A percentile compares a stretch with the other conserved stretches of the same genome.
Conservation (phyloP, 2,797 vertebrate genomes). For the Falco novaeseelandiae region DNA sequence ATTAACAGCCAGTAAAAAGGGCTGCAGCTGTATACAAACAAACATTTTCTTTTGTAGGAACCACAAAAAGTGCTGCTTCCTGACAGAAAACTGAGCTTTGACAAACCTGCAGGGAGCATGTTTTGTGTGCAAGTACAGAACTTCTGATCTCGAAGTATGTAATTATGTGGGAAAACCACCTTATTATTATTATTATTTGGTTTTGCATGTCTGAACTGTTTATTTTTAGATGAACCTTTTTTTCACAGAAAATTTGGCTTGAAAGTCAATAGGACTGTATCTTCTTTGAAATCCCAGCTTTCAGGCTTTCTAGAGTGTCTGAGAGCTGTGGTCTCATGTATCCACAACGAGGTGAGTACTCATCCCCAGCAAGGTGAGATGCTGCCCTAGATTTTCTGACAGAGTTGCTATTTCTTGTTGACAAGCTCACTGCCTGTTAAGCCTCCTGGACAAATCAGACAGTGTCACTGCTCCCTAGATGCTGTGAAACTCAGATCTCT, state of each 20-base stretch:
- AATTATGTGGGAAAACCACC: slow-evolving; percentile 18
- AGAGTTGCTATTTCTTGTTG: not conserved
- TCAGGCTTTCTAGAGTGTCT: not conserved
- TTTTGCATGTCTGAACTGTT: not conserved
- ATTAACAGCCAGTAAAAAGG: not conserved
- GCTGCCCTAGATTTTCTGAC: slow-evolving; percentile 21
- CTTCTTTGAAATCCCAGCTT: slow-evolving; percentile 20
- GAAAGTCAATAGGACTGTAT: not conserved
- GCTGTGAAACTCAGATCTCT: not conserved
- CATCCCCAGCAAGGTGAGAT: not conserved
- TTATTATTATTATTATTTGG: not conserved
- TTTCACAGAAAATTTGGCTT: not conserved
- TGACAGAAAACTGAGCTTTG: not conserved
- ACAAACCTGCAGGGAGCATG: not conserved
- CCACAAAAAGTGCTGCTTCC: not conserved
- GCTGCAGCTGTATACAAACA: not conserved
- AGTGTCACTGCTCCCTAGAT: not conserved
- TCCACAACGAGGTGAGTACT: not conserved
- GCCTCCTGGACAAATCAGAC: not conserved
- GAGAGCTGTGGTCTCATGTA: not conserved
- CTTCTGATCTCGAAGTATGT: not conserved
- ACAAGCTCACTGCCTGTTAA: not conserved
- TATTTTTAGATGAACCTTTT: not conserved
- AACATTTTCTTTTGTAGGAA: not conserved
- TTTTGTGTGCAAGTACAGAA: not conserved